A percentile compares a stretch with the other conserved stretches of the same genome.
Evolutionary conservation across 2,797 vertebrate species (phyloP).

Genomic region (Lagodon rhomboides): DNA sequence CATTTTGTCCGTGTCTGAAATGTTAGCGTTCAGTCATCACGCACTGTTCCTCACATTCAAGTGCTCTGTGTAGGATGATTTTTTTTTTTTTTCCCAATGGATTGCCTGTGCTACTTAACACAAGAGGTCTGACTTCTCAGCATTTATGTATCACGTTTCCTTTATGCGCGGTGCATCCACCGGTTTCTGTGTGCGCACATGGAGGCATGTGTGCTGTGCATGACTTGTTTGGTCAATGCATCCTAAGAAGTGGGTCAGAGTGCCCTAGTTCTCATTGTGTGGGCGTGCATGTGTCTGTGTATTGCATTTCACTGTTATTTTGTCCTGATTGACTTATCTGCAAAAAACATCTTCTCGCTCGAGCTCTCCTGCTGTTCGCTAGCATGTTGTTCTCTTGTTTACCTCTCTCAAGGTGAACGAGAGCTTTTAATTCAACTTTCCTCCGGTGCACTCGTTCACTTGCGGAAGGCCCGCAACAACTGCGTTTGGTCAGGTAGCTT

Average conservation of each 20-base stretch:
- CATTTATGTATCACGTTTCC: constrained; percentile 57
- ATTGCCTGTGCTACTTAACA: constrained; percentile 50
- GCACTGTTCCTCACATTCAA: constrained; percentile 25
- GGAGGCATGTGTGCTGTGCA: constrained; percentile 65
- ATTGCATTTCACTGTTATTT: constrained; percentile 72
- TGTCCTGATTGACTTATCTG: constrained; percentile 81
- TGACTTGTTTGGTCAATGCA: constrained; percentile 83
- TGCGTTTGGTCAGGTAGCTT: constrained; percentile 80
- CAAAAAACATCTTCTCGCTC: constrained; percentile 62
- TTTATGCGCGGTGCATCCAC: constrained; percentile 49
- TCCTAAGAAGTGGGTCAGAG: constrained; percentile 85
- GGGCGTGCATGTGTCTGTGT: constrained; percentile 64
- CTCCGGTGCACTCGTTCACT: constrained; percentile 50
- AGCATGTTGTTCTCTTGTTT: constrained; percentile 75
- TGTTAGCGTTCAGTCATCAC: constrained; percentile 32
- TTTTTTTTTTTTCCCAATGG: constrained; percentile 11
- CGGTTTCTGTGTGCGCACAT: constrained; percentile 39
- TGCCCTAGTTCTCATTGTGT: constrained; percentile 83
- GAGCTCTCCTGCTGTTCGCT: constrained; percentile 68
- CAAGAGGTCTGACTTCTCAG: constrained; percentile 53
- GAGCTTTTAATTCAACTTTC: constrained; percentile 76
- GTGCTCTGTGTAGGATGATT: constrained; percentile 25
- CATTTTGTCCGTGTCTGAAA: constrained; percentile 52
- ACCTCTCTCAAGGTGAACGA: constrained; percentile 77
- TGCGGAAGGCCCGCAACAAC: constrained; percentile 63